phyloP scores from a whole-genome alignment of 2,113 vertebrate species.

The Pipa parva region DNA sequence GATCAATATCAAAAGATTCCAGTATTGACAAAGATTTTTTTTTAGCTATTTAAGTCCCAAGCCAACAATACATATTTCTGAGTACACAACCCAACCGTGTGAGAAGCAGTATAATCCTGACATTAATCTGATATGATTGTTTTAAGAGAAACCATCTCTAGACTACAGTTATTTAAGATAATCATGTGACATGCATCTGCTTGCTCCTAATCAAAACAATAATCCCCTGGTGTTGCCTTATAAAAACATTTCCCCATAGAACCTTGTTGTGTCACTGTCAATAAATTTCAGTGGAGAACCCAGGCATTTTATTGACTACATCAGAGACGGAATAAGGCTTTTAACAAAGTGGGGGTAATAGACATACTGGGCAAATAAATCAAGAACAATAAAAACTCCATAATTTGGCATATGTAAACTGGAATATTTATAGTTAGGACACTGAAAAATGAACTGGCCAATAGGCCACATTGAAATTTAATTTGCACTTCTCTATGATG shows the following conservation, averaged over 20 bases:
- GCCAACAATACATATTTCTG: not conserved
- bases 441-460: too few species aligned
- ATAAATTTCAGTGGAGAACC: not conserved
- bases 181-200: not conserved
- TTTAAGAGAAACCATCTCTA: not conserved
- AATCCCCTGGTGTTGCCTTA: not conserved
- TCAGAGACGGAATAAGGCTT: not conserved
- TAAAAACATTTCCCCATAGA: not conserved
- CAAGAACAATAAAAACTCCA: not conserved
- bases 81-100: not conserved
- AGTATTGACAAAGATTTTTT: not conserved
- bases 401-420: too few species aligned
- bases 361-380: not conserved
- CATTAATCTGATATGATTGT: not conserved
- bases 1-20: not conserved
- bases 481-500: too few species aligned
- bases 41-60: not conserved
- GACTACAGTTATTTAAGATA: not conserved
- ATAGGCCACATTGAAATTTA: too few species aligned
- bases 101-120: not conserved
- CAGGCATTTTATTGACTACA: slow-evolving; percentile 1
- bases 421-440: too few species aligned
- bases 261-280: not conserved
- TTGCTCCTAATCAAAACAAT: not conserved
- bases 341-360: not conserved